A percentile compares a stretch with the other conserved stretches of the same genome.
Conservation (phyloP, 1,140 invertebrate genomes). For the Lepidurus couesii region DNA sequence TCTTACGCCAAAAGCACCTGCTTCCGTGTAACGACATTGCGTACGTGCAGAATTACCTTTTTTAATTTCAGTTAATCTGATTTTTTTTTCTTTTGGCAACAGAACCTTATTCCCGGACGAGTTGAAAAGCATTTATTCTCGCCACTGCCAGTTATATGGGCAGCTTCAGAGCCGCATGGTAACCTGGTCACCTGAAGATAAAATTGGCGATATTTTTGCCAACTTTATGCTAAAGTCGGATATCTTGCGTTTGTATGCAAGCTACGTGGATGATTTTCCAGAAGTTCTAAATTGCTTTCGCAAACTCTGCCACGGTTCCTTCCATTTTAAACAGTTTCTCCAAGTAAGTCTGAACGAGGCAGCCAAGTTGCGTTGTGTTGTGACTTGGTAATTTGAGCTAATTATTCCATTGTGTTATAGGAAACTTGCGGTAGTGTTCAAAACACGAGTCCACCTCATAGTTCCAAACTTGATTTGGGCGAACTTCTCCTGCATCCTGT, state of each 20-base stretch:
- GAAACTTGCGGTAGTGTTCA: neutral
- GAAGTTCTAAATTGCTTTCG: conserved; percentile 44
- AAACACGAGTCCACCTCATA: neutral
- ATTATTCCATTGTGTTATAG: neutral
- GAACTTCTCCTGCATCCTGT: neutral
- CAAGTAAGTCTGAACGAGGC: conserved; percentile 38
- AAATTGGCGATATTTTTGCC: conserved; percentile 1
- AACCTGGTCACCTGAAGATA: neutral
- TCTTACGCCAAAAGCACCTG: neutral
- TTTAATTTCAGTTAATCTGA: neutral
- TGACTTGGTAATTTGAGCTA: neutral
- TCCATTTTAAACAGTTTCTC: conserved; percentile 42
- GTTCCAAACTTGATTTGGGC: neutral
- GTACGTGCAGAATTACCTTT: neutral
- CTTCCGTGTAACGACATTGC: neutral
- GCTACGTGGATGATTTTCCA: conserved; percentile 44
- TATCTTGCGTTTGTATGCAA: conserved; percentile 42
- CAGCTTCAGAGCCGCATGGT: neutral
- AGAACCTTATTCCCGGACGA: neutral
- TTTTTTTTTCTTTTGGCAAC: neutral
- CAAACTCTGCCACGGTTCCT: conserved; percentile 41
- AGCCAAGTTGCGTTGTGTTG: neutral
- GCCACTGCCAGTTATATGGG: conserved; percentile 6
- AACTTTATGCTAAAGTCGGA: conserved; percentile 35
- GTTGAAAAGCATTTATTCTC: neutral